Conservation (phyloP, 2,113 vertebrate species). For the Ceratotherium simum region DNA sequence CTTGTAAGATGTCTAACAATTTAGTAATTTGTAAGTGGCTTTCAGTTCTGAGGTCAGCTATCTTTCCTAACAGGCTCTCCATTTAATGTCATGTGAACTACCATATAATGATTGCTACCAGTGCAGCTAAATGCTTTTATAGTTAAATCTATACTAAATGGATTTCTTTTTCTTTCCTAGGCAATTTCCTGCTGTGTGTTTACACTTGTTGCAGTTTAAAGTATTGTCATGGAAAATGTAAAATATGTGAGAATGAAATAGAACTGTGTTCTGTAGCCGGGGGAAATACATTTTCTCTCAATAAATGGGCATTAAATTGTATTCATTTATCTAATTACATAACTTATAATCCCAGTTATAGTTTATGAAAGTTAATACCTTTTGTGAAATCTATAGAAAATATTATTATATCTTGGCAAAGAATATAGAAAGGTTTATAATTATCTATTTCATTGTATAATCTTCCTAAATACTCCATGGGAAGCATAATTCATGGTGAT, state of each 20-base stretch:
- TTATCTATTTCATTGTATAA: not conserved
- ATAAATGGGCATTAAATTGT: not conserved
- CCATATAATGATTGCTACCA: conserved; percentile 19
- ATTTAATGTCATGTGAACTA: conserved; percentile 71
- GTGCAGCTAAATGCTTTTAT: conserved; percentile 69
- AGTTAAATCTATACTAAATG: conserved; percentile 80
- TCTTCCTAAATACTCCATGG: not conserved
- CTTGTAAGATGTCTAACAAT: not conserved
- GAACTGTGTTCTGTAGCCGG: not conserved
- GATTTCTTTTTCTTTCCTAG: conserved; percentile 73
- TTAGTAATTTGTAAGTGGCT: not conserved
- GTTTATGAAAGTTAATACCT: not conserved
- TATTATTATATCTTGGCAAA: not conserved
- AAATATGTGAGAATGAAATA: conserved; percentile 36
- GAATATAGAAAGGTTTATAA: not conserved
- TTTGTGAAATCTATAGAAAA: conserved; percentile 37
- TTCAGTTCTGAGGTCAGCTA: conserved; percentile 28
- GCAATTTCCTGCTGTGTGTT: conserved; percentile 72
- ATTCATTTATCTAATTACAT: conserved; percentile 37
- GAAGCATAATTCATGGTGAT: not conserved
- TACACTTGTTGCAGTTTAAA: conserved; percentile 54
- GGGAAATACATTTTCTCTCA: conserved; percentile 11
- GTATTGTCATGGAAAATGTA: conserved; percentile 30
- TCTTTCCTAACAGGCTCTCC: conserved; percentile 56
- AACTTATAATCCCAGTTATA: not conserved